Percentiles rank a stretch among this genome's conserved stretches.
Conservation (phyloP, 1,140 invertebrate genomes). For the Drosophila lacertosa region DNA sequence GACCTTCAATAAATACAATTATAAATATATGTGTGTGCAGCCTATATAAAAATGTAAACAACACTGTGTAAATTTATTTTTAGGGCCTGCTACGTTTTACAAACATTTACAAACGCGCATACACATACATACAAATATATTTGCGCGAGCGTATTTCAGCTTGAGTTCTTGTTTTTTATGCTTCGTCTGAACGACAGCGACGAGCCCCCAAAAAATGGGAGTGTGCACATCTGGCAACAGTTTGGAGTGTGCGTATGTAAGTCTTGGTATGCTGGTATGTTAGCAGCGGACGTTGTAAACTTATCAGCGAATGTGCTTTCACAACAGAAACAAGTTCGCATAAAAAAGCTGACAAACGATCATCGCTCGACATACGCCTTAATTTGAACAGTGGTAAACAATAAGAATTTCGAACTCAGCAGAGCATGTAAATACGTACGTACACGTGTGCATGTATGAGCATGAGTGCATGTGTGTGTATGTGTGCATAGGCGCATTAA, state of each 20-base stretch:
- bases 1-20: constrained; percentile 26
- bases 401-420: neutral
- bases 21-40: neutral
- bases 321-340: too few relatives aligned
- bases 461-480: constrained; percentile 2
- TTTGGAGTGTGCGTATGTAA: constrained; percentile 17
- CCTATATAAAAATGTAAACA: neutral
- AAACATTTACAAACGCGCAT: constrained; percentile 3
- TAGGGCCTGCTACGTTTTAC: constrained; percentile 15
- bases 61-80: constrained; percentile 30
- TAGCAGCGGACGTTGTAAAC: neutral
- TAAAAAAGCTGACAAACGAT: neutral
- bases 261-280: neutral
- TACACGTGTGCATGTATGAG: neutral
- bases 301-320: neutral
- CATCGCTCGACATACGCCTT: neutral
- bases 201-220: constrained; percentile 43
- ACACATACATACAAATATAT: neutral
- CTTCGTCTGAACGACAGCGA: constrained; percentile 15
- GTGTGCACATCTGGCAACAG: constrained; percentile 27
- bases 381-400: neutral
- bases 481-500: neutral
- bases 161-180: constrained; percentile 8
- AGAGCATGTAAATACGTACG: neutral
- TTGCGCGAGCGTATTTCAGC: constrained; percentile 2